Percentiles rank a stretch among this genome's conserved stretches.
Evolutionary conservation across 1,140 invertebrate species (phyloP).

Genomic region (Zophobas atratus): DNA sequence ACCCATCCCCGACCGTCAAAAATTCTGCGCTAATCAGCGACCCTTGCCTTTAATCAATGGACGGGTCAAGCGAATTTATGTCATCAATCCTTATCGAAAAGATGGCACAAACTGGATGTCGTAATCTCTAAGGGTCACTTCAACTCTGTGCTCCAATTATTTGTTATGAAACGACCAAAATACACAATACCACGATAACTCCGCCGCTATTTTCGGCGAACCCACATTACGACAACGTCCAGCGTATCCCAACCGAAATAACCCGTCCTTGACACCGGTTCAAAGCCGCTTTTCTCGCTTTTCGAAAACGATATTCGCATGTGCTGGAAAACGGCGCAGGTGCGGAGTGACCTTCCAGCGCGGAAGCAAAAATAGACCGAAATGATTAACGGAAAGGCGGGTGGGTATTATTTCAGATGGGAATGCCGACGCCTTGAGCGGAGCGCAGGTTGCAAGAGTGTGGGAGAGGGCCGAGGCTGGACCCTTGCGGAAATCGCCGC

Average conservation of each 20-base stretch:
- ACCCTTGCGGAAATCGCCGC: too few relatives aligned
- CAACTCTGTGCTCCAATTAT: slow-evolving; percentile 32
- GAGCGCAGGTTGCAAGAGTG: too few relatives aligned
- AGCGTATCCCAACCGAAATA: slow-evolving; percentile 6
- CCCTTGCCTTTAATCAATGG: slow-evolving; percentile 37
- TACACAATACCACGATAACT: background rate
- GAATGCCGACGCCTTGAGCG: too few relatives aligned
- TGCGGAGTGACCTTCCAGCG: too few relatives aligned
- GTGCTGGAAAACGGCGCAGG: too few relatives aligned
- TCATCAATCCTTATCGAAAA: slow-evolving; percentile 34
- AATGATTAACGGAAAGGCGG: too few relatives aligned
- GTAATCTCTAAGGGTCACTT: slow-evolving; percentile 36
- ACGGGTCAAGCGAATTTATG: slow-evolving; percentile 44
- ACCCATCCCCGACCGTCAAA: background rate
- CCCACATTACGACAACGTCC: background rate
- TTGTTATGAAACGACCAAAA: slow-evolving; percentile 18
- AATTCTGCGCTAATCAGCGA: slow-evolving; percentile 16
- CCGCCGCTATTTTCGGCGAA: background rate
- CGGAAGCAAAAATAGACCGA: too few relatives aligned
- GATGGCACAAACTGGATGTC: slow-evolving; percentile 31
- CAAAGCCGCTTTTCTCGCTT: background rate
- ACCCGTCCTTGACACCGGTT: slow-evolving; percentile 27
- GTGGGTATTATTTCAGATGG: too few relatives aligned
- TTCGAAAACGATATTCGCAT: background rate
- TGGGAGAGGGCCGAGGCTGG: too few relatives aligned